These are phyloP conservation scores for Oreochromis mossambicus DNA, from an alignment of 2,797 vertebrate species.

Conservation along the genomic window DNA sequence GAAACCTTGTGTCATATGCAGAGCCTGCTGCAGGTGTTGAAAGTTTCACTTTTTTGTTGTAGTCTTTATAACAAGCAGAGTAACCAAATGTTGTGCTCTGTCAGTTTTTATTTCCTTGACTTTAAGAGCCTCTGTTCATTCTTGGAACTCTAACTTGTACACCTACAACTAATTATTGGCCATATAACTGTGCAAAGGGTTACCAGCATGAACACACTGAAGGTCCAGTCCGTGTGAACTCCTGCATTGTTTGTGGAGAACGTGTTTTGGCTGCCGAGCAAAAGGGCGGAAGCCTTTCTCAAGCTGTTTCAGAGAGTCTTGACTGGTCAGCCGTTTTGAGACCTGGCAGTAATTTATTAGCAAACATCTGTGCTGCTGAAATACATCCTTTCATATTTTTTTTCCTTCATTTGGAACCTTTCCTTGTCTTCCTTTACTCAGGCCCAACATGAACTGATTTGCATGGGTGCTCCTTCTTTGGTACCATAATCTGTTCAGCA, in stretches of 20 bases:
- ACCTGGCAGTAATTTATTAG: conserved; percentile 67
- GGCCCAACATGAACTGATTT: conserved; percentile 50
- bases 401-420: conserved; percentile 21
- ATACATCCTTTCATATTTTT: conserved; percentile 53
- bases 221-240: conserved; percentile 52
- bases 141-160: background rate
- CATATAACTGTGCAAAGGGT: background rate
- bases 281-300: conserved; percentile 38
- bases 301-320: conserved; percentile 17
- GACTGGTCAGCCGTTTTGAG: conserved; percentile 38
- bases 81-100: conserved; percentile 4
- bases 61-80: background rate
- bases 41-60: background rate
- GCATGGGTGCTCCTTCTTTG: conserved; percentile 56
- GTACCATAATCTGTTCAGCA: conserved; percentile 57
- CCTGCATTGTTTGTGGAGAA: conserved; percentile 51
- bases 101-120: conserved; percentile 15
- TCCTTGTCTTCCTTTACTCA: conserved; percentile 28
- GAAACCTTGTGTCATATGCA: background rate
- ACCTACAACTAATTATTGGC: background rate
- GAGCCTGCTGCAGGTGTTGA: background rate
- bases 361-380: conserved; percentile 70
- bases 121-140: background rate
- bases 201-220: background rate
- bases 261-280: conserved; percentile 55